Evolutionary conservation across 2,888 invertebrate genomes (phyloP), one percentile per base, ranked within the genome.

Genomic region (Trachelus tabidus): DNA sequence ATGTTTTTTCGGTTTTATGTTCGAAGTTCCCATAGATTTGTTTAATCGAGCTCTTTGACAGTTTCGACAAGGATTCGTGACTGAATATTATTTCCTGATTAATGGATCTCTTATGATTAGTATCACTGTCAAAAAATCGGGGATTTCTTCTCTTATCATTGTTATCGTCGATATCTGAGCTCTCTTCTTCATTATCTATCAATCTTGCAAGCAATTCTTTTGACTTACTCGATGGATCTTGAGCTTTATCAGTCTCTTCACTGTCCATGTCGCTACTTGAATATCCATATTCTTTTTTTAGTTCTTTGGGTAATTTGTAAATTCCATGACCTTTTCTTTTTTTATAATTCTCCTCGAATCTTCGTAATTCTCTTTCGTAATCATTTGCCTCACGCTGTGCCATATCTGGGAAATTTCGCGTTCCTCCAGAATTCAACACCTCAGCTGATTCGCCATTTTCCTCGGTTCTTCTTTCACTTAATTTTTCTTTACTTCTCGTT

Each of bases 171-270:
- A 76, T 75, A 75, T 79, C 80, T 69, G 75, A 76, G 40, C 78
- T 75, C 1, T 82, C 81, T 34, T 82, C 76, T 15, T 77, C 33
- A 34, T 71, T 23, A 34, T 68, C 73, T 73, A 83, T 83, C 76
- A 83, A 90, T 90, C 89, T 90, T 73, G 87, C 84, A 76, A 86
- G 86, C 71, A 90, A 79, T 77, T 86, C 85, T 79, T 87, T 86
- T 9, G 90, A 90, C 74, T 85, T 88, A 33, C 76, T 85, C 11
- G 80, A 73, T 77, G 75, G 69, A 75, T 73, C 76, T 11, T 76
- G 68, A 0, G 73, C 75, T 68, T 68, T 77, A 34, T 73, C 69
- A 11, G 79, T 79, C 12, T 37, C 77, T 11, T 79, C 81, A 69
- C 79, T 86, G 31, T 86, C 87, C 68, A 81, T 82, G 37, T 81